Evolutionary conservation across 2,113 vertebrate species (phyloP), one percentile per base, ranked within the genome.

Genomic region (Addax nasomaculatus): DNA sequence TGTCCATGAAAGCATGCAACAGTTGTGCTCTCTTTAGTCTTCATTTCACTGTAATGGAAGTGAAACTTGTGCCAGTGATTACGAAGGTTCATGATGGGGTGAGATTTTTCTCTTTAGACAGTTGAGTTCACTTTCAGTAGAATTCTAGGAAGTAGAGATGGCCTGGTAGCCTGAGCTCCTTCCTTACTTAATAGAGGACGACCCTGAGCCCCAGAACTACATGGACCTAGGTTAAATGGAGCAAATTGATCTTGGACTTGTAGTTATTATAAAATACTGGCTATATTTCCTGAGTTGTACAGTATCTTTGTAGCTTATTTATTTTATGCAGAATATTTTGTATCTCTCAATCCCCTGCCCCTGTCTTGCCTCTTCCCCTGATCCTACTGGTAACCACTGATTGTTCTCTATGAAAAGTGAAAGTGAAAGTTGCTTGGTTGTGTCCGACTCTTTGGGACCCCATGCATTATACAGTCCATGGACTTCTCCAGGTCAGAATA

Each of bases 51-150:
- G 7, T 2, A 17, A 36, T 9, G 25, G 27, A 30, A 9, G 1
- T 4, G 29, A 21, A 21, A 36, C 27, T n/a, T 43, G 17, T 29
- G 55, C 23, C 29, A 8, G 3, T 6, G 21, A 36, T 36, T 73
- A 8, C 0, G 1, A 43, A 53, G 10, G 51, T 51, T 67, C 3
- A 0, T 0, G 7, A 6, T 11, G 27, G 30, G 27, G 10, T 6
- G 64, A 36, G 29, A 12, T 29, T 55, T 47, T n/a, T 39, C n/a
- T 58, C 39, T 19, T 36, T 2, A 11, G 49, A 60, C 16, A 5
- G 21, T 30, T 17, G 12, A 21, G 60, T 47, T 36, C 51, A 21
- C n/a, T 16, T 25, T 53, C 36, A 13, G 6, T 81, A 23, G 25
- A 33, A 5, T 49, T 25, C 47, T 4, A 58, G 95, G 51, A 33